A percentile compares a stretch with the other conserved stretches of the same genome.
These are phyloP conservation scores for Cheilosia pagana DNA, from an alignment of 2,888 invertebrate species.

Conservation along the genomic window DNA sequence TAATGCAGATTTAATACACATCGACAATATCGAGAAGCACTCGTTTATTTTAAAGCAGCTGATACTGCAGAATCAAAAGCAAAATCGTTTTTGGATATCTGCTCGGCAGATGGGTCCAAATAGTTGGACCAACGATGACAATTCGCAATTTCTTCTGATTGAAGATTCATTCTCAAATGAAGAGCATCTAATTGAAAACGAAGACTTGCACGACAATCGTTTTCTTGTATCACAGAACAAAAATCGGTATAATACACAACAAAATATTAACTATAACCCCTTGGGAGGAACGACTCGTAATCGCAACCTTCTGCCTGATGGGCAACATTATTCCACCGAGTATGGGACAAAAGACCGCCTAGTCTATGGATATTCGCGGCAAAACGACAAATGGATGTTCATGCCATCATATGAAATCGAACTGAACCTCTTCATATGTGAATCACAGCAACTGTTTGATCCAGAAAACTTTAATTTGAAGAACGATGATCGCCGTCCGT, in stretches of 20 bases:
- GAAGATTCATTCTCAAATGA: conserved; percentile 93
- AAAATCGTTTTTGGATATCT: conserved; percentile 94
- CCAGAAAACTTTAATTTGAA: conserved; percentile 88
- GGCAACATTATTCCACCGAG: conserved; percentile 75
- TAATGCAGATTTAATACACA: conserved; percentile 91
- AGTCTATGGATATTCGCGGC: conserved; percentile 90
- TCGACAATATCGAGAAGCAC: conserved; percentile 93
- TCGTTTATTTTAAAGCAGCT: conserved; percentile 92
- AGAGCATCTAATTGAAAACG: conserved; percentile 83
- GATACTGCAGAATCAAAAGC: conserved; percentile 92
- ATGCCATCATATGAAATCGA: conserved; percentile 91
- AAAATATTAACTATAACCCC: conserved; percentile 29
- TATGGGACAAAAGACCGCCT: conserved; percentile 88
- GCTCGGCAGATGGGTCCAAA: conserved; percentile 90
- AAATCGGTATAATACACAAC: conserved; percentile 60
- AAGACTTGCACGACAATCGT: conserved; percentile 82
- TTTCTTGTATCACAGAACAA: conserved; percentile 78
- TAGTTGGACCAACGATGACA: conserved; percentile 94
- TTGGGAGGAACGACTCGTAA: conserved; percentile 77
- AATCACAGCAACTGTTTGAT: conserved; percentile 84
- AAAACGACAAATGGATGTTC: conserved; percentile 92
- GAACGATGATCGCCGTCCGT: conserved; percentile 90
- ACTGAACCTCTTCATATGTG: conserved; percentile 92
- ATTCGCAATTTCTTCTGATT: conserved; percentile 89
- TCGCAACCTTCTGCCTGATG: conserved; percentile 78